Percentiles rank a stretch among this genome's conserved stretches.
These are phyloP conservation scores for Netelia melanura DNA, from an alignment of 2,888 invertebrate species.

Conservation along the genomic window DNA sequence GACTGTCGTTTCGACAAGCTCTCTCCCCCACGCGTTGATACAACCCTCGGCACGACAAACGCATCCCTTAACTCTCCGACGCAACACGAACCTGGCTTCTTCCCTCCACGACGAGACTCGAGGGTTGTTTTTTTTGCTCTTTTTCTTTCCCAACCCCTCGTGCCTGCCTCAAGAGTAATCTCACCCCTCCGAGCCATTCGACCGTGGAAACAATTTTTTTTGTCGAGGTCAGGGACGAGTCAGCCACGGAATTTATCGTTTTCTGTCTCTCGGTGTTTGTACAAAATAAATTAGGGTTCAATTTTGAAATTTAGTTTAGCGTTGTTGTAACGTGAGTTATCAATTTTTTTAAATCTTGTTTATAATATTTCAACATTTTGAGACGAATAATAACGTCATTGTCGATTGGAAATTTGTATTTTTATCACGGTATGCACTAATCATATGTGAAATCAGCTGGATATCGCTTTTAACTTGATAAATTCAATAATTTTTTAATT, in stretches of 20 bases:
- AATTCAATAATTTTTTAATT: too few species aligned
- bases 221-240: constrained; percentile 57
- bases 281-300: too few species aligned
- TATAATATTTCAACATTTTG: too few species aligned
- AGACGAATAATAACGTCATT: too few species aligned
- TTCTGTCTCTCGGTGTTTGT: constrained; percentile 19
- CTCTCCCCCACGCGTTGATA: neutral
- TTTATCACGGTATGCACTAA: too few species aligned
- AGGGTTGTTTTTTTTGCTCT: neutral
- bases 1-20: neutral
- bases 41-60: constrained; percentile 36
- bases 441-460: too few species aligned
- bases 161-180: neutral
- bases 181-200: constrained; percentile 1
- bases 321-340: too few species aligned
- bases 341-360: too few species aligned
- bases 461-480: too few species aligned
- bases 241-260: constrained; percentile 2
- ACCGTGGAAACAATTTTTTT: constrained; percentile 16
- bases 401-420: too few species aligned
- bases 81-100: constrained; percentile 30
- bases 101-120: neutral
- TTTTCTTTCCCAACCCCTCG: neutral
- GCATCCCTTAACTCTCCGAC: constrained; percentile 47
- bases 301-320: too few species aligned